Evolutionary conservation across 2,113 vertebrate species (phyloP).

Genomic region (Euleptes europaea): DNA sequence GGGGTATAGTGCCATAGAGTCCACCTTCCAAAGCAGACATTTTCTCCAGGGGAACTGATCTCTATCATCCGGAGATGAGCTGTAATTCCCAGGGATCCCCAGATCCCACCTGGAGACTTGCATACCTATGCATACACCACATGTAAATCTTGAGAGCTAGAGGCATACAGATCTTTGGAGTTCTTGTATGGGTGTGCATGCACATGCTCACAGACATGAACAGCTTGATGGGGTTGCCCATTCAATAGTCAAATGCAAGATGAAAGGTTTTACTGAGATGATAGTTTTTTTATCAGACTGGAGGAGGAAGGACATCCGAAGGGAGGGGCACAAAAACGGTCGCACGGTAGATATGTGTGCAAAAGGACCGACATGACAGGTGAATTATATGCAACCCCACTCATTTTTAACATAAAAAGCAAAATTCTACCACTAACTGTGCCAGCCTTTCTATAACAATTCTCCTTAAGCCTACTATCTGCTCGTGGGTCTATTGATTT

Average conservation of each 20-base stretch:
- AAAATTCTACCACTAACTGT: constrained; percentile 55
- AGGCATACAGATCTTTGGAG: constrained; percentile 53
- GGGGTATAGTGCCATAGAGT: too few species aligned
- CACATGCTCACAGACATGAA: neutral
- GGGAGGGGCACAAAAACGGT: neutral
- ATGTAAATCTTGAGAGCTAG: constrained; percentile 25
- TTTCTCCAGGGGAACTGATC: too few species aligned
- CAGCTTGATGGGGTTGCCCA: constrained; percentile 49
- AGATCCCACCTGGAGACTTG: too few species aligned
- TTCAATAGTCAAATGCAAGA: neutral
- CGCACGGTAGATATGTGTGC: constrained; percentile 55
- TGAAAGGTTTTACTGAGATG: constrained; percentile 43
- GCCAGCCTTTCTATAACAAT: constrained; percentile 35
- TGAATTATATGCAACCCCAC: constrained; percentile 60
- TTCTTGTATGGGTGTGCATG: constrained; percentile 58
- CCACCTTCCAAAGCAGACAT: too few species aligned
- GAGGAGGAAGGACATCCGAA: neutral
- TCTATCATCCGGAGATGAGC: too few species aligned
- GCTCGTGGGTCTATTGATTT: constrained; percentile 34
- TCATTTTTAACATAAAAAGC: constrained; percentile 71
- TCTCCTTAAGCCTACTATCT: constrained; percentile 28
- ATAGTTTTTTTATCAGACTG: constrained; percentile 34
- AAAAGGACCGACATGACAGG: constrained; percentile 59
- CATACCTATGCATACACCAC: neutral
- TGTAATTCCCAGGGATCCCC: too few species aligned